A percentile compares a stretch with the other conserved stretches of the same genome.
These are phyloP conservation scores for Taurulus bubalis DNA, from an alignment of 2,113 vertebrate genomes.

Conservation along the genomic window DNA sequence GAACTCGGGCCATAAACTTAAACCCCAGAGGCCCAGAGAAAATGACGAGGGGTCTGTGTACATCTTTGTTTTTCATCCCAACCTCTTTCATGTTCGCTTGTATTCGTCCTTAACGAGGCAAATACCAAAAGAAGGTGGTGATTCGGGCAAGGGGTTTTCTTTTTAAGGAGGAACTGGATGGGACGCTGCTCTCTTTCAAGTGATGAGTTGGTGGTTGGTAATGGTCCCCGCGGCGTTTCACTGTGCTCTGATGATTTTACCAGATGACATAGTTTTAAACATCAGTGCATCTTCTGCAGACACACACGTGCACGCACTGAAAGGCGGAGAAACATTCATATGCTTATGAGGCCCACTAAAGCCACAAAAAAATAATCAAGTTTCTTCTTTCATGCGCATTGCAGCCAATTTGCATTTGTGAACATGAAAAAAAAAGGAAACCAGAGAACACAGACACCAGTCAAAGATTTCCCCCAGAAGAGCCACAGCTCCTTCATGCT, in stretches of 20 bases:
- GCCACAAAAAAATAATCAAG: constrained; percentile 19
- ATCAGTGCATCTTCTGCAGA: constrained; percentile 49
- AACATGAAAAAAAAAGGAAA: not conserved
- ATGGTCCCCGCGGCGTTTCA: constrained; percentile 12
- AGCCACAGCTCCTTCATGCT: constrained; percentile 30
- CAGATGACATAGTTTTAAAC: constrained; percentile 66
- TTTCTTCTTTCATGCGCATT: constrained; percentile 30
- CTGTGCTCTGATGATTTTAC: constrained; percentile 44
- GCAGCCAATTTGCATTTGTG: constrained; percentile 27
- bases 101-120: constrained; percentile 46
- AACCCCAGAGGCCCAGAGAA: constrained; percentile 43
- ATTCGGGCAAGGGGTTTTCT: constrained; percentile 6
- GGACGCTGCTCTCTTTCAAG: constrained; percentile 12
- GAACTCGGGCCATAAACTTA: constrained; percentile 47
- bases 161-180: not conserved
- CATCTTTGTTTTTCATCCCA: constrained; percentile 49
- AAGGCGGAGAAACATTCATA: constrained; percentile 24
- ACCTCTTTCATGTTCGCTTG: constrained; percentile 53
- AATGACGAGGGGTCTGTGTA: constrained; percentile 34
- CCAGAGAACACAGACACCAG: constrained; percentile 25
- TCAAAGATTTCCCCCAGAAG: constrained; percentile 41
- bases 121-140: constrained; percentile 39
- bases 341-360: constrained; percentile 32
- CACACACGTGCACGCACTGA: constrained; percentile 25
- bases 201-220: constrained; percentile 2